Evolutionary conservation across 2,888 invertebrate species (phyloP).

Genomic region (Hofmannophila pseudospretella): DNA sequence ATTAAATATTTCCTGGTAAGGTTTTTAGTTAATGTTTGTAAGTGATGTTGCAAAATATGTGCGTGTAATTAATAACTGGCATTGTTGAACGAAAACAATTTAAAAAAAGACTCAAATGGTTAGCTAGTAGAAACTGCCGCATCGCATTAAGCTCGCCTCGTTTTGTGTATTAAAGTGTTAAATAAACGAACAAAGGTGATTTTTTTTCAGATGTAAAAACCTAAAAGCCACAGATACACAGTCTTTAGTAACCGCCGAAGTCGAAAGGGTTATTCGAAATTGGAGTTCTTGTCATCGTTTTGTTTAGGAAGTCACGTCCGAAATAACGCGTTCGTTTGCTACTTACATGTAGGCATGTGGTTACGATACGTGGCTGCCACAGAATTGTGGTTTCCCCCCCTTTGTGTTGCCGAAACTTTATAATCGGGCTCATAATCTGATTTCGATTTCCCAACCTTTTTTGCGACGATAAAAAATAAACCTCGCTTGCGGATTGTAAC

Average conservation of each 20-base stretch:
- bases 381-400: constrained; percentile 39
- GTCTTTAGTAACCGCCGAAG: constrained; percentile 2
- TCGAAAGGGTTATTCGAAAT: constrained; percentile 4
- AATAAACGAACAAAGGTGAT: too few species aligned
- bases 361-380: constrained; percentile 28
- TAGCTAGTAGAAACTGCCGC: too few species aligned
- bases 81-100: too few species aligned
- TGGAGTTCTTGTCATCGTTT: constrained; percentile 20
- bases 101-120: too few species aligned
- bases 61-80: constrained; percentile 6
- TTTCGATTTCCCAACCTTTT: constrained; percentile 65
- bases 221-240: not conserved
- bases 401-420: constrained; percentile 57
- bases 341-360: constrained; percentile 46
- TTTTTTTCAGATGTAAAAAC: too few species aligned
- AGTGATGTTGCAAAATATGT: constrained; percentile 10
- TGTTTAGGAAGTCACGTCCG: constrained; percentile 51
- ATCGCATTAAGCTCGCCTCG: too few species aligned
- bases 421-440: constrained; percentile 64
- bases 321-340: constrained; percentile 35
- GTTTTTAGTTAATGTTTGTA: constrained; percentile 19
- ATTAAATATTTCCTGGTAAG: constrained; percentile 28
- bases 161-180: too few species aligned
- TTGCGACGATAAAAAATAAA: constrained; percentile 59
- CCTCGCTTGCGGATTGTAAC: constrained; percentile 45